Evolutionary conservation across 2,797 vertebrate species (phyloP).

Genomic region (Syngnathus rostellatus): DNA sequence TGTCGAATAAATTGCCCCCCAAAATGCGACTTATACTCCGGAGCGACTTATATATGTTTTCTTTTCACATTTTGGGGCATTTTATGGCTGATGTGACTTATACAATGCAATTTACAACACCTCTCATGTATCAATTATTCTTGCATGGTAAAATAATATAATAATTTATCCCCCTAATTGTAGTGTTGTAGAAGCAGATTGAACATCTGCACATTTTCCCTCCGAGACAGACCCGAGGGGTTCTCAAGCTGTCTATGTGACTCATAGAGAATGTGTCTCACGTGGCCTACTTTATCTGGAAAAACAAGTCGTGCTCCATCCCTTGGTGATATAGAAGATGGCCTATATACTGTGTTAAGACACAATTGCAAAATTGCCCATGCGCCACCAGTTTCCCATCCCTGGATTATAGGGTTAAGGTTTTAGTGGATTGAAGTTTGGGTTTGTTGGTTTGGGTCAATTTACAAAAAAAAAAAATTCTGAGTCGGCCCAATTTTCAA

Average conservation of each 20-base stretch:
- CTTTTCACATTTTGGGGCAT: too few relatives aligned
- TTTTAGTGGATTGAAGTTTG: too few relatives aligned
- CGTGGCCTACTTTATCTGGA: constrained; percentile 24
- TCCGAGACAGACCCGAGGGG: background rate
- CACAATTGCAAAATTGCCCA: too few relatives aligned
- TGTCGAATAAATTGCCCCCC: too few relatives aligned
- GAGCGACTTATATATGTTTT: too few relatives aligned
- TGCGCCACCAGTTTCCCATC: too few relatives aligned
- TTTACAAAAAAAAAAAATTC: too few relatives aligned
- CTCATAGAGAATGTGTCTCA: constrained; percentile 1
- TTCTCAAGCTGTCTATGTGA: background rate
- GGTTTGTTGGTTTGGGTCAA: too few relatives aligned
- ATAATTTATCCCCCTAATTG: background rate
- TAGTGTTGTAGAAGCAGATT: background rate
- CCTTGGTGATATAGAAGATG: constrained; percentile 16
- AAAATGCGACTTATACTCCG: too few relatives aligned
- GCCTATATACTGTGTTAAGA: constrained; percentile 6
- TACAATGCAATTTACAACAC: background rate
- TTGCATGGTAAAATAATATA: background rate
- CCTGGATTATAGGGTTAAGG: too few relatives aligned
- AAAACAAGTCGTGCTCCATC: constrained; percentile 19
- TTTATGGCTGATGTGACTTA: too few relatives aligned
- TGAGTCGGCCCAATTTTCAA: too few relatives aligned
- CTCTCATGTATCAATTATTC: background rate
- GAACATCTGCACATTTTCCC: background rate